These are phyloP conservation scores for Oopsacas minuta DNA, from an alignment of 37 sponge, comb jelly and placozoan species.

Conservation along the genomic window DNA sequence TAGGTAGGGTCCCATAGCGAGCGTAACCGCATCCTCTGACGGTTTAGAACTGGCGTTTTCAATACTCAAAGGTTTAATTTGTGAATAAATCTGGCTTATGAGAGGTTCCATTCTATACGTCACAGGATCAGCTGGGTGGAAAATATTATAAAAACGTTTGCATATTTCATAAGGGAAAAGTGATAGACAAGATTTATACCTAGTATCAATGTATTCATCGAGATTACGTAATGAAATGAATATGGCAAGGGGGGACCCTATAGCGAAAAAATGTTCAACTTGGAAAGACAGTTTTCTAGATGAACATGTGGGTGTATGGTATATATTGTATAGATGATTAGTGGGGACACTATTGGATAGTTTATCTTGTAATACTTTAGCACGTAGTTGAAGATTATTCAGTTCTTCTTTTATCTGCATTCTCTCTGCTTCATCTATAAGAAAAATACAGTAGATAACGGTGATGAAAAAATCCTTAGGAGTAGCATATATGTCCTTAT, in stretches of 20 bases:
- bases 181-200: slow-evolving; percentile 27
- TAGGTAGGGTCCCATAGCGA: slow-evolving; percentile 34
- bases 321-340: background rate
- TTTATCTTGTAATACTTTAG: background rate
- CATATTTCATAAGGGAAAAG: slow-evolving; percentile 61
- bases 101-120: slow-evolving; percentile 81
- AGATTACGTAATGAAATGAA: slow-evolving; percentile 60
- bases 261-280: slow-evolving; percentile 74
- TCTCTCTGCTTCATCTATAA: background rate
- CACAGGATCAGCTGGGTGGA: slow-evolving; percentile 78
- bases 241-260: slow-evolving; percentile 71
- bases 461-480: no score
- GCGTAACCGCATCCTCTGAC: slow-evolving; percentile 33
- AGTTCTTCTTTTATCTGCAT: background rate
- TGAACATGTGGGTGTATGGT: background rate
- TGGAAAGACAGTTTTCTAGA: slow-evolving; percentile 13
- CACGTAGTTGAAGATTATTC: background rate
- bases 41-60: slow-evolving; percentile 41
- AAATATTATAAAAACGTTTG: slow-evolving; percentile 66
- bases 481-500: no score
- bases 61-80: slow-evolving; percentile 47
- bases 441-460: no score
- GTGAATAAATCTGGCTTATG: slow-evolving; percentile 41
- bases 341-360: background rate
- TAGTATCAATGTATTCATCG: slow-evolving; percentile 29